phyloP scores from a whole-genome alignment of 1,140 invertebrate species.

The Dysdera silvatica region DNA sequence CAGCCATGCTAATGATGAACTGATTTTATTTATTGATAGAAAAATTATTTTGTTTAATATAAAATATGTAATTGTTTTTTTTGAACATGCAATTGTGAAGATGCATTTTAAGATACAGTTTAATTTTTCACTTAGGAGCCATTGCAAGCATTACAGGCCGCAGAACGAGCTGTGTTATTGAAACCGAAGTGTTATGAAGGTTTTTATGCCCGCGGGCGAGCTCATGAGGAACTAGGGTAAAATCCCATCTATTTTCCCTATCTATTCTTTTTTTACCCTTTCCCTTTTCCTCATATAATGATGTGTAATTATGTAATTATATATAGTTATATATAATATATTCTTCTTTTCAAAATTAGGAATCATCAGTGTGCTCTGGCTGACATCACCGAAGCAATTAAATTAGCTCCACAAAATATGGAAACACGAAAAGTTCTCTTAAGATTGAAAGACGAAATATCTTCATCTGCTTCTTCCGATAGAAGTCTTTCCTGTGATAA shows the following conservation, averaged over 20 bases:
- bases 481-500: background rate
- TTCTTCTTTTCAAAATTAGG: constrained; percentile 38
- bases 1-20: no score
- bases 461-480: background rate
- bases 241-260: constrained; percentile 12
- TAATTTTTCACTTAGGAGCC: constrained; percentile 43
- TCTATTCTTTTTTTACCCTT: background rate
- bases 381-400: constrained; percentile 60
- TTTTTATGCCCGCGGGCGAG: constrained; percentile 80
- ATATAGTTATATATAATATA: background rate
- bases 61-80: no score
- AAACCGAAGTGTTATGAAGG: constrained; percentile 84
- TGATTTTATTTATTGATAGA: no score
- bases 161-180: constrained; percentile 70
- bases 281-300: background rate
- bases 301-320: constrained; percentile 1
- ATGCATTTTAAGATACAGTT: constrained; percentile 17
- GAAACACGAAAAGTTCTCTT: constrained; percentile 59
- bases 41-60: no score
- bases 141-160: constrained; percentile 66
- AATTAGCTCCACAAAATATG: constrained; percentile 56
- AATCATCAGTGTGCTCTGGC: constrained; percentile 54
- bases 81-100: no score
- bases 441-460: constrained; percentile 57
- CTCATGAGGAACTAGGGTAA: constrained; percentile 61